Evolutionary conservation across 2,113 vertebrate genomes (phyloP), one percentile per base, ranked within the genome.

Genomic region (Hippocampus comes): DNA sequence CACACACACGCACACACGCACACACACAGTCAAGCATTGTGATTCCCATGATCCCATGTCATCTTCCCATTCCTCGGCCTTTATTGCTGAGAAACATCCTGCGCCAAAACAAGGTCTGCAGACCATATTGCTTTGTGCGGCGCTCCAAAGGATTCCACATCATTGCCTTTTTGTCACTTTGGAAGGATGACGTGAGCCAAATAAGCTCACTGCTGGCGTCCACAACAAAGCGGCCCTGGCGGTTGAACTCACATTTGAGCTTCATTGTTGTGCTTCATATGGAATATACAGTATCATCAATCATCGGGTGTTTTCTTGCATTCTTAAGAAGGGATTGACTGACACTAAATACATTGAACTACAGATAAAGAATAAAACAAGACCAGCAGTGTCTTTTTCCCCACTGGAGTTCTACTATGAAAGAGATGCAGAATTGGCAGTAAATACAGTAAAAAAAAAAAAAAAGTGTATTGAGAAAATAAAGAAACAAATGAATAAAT

Each of bases 41-140:
- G 46, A 79, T 25, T 72, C 25, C 67, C 38, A 23, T 25, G 11
- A n/a, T 76, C n/a, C 15, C 7, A 38, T 67, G 18, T 2, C 1
- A 20, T 53, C 49, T 21, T 12, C 23, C 10, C 12, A n/a, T 34
- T 1, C 23, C 18, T 57, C 61, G 42, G 42, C 59, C 64, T 38
- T 59, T 5, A 17, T 63, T 63, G 46, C 73, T 66, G 23, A 42
- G 12, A 56, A 70, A 48, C 73, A 75, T 21, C 53, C 67, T 69
- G 68, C 53, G 49, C 5, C 30, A 41, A 61, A 64, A 72, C 30
- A 67, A 15, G 7, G 64, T 11, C 23, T 71, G 56, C 41, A 53
- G 34, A 67, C 41, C 71, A 80, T 9, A 68, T 67, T 77, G 51
- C 20, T 14, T 20, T 23, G 14, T 9, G 15, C 41, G 38, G 38